A percentile compares a stretch with the other conserved stretches of the same genome.
These are phyloP conservation scores for Lepidothrix coronata DNA, from an alignment of 2,113 vertebrate genomes.

Conservation along the genomic window DNA sequence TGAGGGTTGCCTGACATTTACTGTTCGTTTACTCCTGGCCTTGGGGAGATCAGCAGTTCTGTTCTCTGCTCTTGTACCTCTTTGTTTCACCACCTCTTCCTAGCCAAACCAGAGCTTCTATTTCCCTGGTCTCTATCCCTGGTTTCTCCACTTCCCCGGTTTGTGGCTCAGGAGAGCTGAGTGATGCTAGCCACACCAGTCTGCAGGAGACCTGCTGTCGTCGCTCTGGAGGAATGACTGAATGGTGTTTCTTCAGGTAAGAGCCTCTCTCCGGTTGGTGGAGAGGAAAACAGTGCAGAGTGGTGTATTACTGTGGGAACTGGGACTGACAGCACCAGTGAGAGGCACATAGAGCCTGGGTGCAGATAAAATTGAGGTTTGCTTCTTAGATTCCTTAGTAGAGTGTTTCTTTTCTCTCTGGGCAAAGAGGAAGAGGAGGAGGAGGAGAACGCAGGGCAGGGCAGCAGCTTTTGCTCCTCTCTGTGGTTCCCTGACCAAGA, in stretches of 20 bases:
- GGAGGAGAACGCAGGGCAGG: not conserved
- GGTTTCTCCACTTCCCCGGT: fast-evolving
- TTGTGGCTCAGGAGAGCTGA: fast-evolving
- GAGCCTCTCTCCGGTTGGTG: not conserved
- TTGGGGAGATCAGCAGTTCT: not conserved
- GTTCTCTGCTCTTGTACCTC: not conserved
- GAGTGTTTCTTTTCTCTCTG: not conserved
- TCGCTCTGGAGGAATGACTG: not conserved
- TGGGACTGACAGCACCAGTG: fast-evolving
- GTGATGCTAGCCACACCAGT: not conserved
- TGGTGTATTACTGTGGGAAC: not conserved
- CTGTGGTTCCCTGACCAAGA: not conserved
- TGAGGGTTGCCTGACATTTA: not conserved
- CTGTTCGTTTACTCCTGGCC: not conserved
- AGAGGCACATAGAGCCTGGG: not conserved
- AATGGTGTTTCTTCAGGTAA: not conserved
- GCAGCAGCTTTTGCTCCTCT: not conserved
- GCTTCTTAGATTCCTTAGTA: not conserved
- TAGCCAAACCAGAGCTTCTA: not conserved
- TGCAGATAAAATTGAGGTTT: not conserved
- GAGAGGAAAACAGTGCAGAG: not conserved
- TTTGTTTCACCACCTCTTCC: not conserved
- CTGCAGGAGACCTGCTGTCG: not conserved
- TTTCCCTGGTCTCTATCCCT: not conserved
- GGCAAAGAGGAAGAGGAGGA: not conserved